A percentile compares a stretch with the other conserved stretches of the same genome.
Conservation (phyloP, 2,797 vertebrate genomes). For the Gadopsis bispinosus region DNA sequence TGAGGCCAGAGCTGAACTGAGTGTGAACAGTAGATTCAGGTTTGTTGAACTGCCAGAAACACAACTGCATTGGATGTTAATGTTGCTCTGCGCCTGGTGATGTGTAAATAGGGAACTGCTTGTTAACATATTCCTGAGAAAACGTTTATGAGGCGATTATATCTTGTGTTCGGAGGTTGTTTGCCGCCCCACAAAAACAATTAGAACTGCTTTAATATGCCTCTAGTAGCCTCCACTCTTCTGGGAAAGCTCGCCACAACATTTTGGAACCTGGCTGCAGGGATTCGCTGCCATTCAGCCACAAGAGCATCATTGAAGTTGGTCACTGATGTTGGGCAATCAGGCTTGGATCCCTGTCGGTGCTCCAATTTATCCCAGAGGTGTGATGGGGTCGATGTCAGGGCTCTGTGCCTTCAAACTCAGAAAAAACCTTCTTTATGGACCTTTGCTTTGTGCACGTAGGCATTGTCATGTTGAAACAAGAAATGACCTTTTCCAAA, state of each 20-base stretch:
- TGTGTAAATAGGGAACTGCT: not conserved
- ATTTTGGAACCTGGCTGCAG: slow-evolving; percentile 1
- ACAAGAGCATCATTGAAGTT: slow-evolving; percentile 8
- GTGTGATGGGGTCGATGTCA: not conserved
- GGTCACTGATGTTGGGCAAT: slow-evolving; percentile 14
- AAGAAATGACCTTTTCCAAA: rapidly evolving
- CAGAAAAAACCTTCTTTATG: not conserved
- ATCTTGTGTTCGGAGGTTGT: not conserved
- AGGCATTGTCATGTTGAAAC: not conserved
- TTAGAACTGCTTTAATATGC: not conserved
- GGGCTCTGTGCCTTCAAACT: not conserved
- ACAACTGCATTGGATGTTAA: not conserved
- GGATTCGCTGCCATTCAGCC: slow-evolving; percentile 15
- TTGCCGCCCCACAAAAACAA: not conserved
- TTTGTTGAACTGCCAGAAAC: not conserved
- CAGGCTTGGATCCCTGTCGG: slow-evolving; percentile 7
- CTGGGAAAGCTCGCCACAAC: slow-evolving; percentile 7
- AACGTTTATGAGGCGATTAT: not conserved
- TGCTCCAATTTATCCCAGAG: not conserved
- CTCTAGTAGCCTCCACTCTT: slow-evolving; percentile 15
- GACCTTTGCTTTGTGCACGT: not conserved
- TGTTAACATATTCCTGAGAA: not conserved
- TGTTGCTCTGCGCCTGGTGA: not conserved
- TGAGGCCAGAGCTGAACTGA: not conserved
- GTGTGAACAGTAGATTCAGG: not conserved